Evolutionary conservation across 2,113 vertebrate species (phyloP), one percentile per base, ranked within the genome.

Genomic region (Calidris pugnax): DNA sequence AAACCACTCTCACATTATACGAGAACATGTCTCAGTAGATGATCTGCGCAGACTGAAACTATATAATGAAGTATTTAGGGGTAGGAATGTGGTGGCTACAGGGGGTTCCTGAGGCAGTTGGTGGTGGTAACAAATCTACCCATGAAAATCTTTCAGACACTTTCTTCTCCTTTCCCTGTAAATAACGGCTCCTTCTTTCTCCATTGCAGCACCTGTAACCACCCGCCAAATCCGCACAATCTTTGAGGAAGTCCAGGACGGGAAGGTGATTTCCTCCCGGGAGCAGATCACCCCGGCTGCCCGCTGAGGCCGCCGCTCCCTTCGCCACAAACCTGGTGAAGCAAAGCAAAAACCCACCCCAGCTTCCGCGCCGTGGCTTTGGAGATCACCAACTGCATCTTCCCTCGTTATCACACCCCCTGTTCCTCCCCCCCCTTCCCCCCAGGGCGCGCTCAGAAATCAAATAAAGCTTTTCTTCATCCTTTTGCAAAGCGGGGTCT

Each of bases 171-270:
- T 43, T 80, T 41, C 48, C n/a, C 23, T 48, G 39, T 16, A 35
- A 78, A 4, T 86, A 69, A 90, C 0, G 0, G 32, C 9, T 64
- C 66, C 39, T 23, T 33, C 62, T 22, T 37, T 69, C 47, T 24
- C n/a, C 39, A 0, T 0, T 8, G 21, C 32, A 98, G 97, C 6
- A 9, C 91, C 97, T 4, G 76, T 85, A 35, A 98, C 97, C 17
- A 98, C 94, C 35, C 95, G 95, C 7, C 97, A 98, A 53, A 97
- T 98, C 75, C 95, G 97, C 80, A 98, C 98, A 1, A 98, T 98
- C 21, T 87, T 98, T 27, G 98, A 98, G 96, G 98, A 98, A 13
- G 97, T 98, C 3, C 97, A 98, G 96, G 98, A 98, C 0, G 98
- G 98, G 94, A 97, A 98, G 95, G 96, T 98, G 95, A 96, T 98